Percentiles rank a stretch among this genome's conserved stretches.
These are phyloP conservation scores for Phrynocephalus vlangalii DNA, from an alignment of 2,797 vertebrate genomes.

Conservation along the genomic window DNA sequence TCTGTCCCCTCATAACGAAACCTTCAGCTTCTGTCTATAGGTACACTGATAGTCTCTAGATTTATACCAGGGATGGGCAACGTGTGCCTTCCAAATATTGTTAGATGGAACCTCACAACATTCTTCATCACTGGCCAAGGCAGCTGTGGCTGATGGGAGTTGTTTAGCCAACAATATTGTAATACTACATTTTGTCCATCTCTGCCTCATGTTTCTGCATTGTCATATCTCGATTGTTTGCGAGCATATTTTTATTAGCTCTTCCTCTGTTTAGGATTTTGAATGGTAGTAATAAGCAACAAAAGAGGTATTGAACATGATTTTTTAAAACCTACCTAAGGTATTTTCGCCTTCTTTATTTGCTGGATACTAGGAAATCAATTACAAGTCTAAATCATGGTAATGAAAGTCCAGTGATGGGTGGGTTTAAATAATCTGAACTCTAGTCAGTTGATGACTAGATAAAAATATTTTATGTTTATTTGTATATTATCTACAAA, in stretches of 20 bases:
- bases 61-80: background rate
- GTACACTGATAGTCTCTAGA: background rate
- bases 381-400: constrained; percentile 9
- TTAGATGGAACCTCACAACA: too few species aligned
- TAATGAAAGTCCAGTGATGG: background rate
- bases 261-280: background rate
- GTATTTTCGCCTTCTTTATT: constrained; percentile 5
- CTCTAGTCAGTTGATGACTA: constrained; percentile 62
- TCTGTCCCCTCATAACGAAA: background rate
- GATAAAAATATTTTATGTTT: constrained; percentile 69
- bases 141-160: background rate
- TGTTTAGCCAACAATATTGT: background rate
- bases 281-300: background rate
- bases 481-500: constrained; percentile 72
- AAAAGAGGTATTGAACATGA: too few species aligned
- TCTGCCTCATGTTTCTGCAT: background rate
- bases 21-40: too few species aligned
- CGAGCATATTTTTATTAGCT: background rate
- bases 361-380: background rate
- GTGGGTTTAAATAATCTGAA: constrained; percentile 51
- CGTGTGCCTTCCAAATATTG: background rate
- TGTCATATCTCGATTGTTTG: background rate
- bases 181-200: background rate
- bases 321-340: background rate
- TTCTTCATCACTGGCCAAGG: too few species aligned